Conservation (phyloP, 2,888 invertebrate genomes). For the Trisateles emortualis region DNA sequence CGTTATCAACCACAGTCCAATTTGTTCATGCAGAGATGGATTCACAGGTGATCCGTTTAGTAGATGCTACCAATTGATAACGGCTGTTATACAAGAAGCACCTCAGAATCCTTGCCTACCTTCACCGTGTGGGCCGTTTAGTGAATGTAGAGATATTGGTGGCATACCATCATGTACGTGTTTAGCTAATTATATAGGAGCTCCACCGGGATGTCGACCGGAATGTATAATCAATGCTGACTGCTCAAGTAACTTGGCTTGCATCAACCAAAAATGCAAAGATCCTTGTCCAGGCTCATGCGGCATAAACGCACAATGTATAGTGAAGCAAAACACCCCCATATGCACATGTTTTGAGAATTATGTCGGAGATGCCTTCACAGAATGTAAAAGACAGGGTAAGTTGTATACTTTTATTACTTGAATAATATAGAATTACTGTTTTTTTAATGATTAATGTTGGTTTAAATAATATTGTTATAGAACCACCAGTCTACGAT, state of each 20-base stretch:
- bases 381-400: conserved; percentile 86
- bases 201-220: conserved; percentile 90
- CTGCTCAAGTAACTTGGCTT: conserved; percentile 91
- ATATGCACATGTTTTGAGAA: conserved; percentile 91
- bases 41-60: conserved; percentile 90
- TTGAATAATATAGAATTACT: too few species aligned
- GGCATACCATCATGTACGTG: conserved; percentile 89
- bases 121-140: conserved; percentile 89
- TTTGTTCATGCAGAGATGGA: conserved; percentile 88
- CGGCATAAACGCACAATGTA: conserved; percentile 88
- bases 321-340: conserved; percentile 91
- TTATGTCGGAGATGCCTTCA: conserved; percentile 92
- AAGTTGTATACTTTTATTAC: conserved; percentile 25
- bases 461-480: conserved; percentile 35
- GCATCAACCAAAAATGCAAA: conserved; percentile 91
- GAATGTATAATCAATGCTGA: conserved; percentile 91
- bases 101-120: conserved; percentile 87
- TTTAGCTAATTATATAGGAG: conserved; percentile 88
- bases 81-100: conserved; percentile 56
- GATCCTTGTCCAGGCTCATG: conserved; percentile 95
- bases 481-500: conserved; percentile 60
- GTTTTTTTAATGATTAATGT: neutral
- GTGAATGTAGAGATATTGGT: conserved; percentile 88
- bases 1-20: conserved; percentile 91
- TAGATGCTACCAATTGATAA: conserved; percentile 79